These are phyloP conservation scores for Tetanocera ferruginea DNA, from an alignment of 2,888 invertebrate species.

Conservation along the genomic window DNA sequence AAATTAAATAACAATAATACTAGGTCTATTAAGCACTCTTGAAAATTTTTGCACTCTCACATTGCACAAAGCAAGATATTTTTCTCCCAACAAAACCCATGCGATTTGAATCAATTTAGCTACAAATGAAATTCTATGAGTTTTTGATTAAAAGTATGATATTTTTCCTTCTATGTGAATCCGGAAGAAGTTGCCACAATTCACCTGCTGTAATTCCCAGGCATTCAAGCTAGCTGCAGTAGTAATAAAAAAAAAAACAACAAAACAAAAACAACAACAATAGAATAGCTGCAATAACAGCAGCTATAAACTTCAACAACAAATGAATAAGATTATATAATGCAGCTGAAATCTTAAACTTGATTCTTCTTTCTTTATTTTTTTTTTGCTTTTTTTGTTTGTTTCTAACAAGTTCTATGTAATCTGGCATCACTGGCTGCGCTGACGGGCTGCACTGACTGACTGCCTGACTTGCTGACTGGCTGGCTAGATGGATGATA, in stretches of 20 bases:
- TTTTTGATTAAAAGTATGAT: not conserved
- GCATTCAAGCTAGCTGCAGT: not conserved
- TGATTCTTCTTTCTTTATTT: not conserved
- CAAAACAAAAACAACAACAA: not conserved
- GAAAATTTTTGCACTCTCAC: no score
- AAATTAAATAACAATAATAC: no score
- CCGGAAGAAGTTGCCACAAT: not conserved
- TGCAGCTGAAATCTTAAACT: constrained; percentile 58
- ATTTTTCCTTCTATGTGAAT: not conserved
- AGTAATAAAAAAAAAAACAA: not conserved
- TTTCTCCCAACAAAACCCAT: not conserved
- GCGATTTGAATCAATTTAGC: constrained; percentile 17
- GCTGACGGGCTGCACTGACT: constrained; percentile 56
- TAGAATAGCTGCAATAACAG: not conserved
- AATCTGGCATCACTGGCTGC: constrained; percentile 12
- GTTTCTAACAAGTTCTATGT: constrained; percentile 18
- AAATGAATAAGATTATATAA: constrained; percentile 53
- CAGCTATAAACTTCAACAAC: not conserved
- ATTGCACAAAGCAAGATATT: not conserved
- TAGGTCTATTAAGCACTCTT: no score
- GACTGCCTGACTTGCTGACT: constrained; percentile 46
- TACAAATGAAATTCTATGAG: not conserved
- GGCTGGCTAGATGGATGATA: not conserved
- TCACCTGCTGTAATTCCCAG: constrained; percentile 14
- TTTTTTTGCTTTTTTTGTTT: not conserved